Base-by-base conservation (phyloP, 2,797 vertebrate species). In the Gastrophryne carolinensis region DNA sequence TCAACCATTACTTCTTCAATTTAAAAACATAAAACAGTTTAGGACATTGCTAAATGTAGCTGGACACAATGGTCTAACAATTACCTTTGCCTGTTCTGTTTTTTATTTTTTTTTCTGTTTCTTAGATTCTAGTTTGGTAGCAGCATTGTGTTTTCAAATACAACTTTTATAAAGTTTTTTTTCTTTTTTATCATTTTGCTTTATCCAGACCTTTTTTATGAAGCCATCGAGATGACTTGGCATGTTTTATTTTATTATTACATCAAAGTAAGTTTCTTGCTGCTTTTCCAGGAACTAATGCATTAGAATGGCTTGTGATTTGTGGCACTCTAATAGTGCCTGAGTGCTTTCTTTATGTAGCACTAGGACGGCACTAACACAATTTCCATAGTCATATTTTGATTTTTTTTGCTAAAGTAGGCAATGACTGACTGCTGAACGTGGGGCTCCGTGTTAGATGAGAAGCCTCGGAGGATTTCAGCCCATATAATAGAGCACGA, bases 241-340 rank as follows among this genome's bases (percentile, higher is more conserved):
- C 41, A 67, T 53, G 49, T 70, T 70, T 58, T 44, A 47, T 58
- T 70, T 70, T 47, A 70, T 60, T 57, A 70, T 58, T 58, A 70
- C 53, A 30, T 44, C 67, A 44, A 47, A 58, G 26, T 15, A 58
- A 24, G 41, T 49, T 61, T 60, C 54, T 41, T 47, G 54, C 35
- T 71, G 37, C 24, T 60, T 47, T 61, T 61, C 41, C 56, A 37
- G 27, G 41, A 60, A 30, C 26, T 27, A 44, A 34, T 19, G 26
- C 41, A 19, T 61, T 13, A 52, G 47, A 72, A 72, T 47, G 56
- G 27, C 27, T 61, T 35, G 54, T 71, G 68, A 61, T 61, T 72
- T 72, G 56, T 62, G 56, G 52, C 41, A 34, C 69, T 35, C 69
- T 61, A 61, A 35, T 61, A 35, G 69, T 34, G 56, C 39, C 44